phyloP scores from a whole-genome alignment of 2,113 vertebrate genomes.

The Psettodes erumei region DNA sequence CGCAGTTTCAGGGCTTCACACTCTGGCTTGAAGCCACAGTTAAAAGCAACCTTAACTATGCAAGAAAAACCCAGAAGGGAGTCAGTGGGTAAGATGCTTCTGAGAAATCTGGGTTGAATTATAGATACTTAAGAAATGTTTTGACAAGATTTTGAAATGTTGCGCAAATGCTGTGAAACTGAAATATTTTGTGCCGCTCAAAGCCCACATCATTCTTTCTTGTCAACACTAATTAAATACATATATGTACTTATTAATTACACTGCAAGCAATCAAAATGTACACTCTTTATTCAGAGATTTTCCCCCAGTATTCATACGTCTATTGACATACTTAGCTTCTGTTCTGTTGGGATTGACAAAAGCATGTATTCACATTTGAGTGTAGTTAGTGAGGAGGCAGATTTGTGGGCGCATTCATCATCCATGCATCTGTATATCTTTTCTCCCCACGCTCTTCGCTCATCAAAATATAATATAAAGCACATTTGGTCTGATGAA shows the following conservation, averaged over 20 bases:
- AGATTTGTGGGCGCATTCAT: neutral
- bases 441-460: neutral
- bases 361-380: neutral
- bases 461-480: neutral
- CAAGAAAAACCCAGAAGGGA: conserved; percentile 11
- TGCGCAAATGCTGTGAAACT: conserved; percentile 25
- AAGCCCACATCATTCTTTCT: neutral
- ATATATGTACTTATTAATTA: neutral
- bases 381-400: neutral
- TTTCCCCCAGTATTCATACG: neutral
- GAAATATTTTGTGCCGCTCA: neutral
- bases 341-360: neutral
- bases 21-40: conserved; percentile 7
- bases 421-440: neutral
- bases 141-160: conserved; percentile 32
- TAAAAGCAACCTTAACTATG: conserved; percentile 24
- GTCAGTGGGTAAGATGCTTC: conserved; percentile 15
- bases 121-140: conserved; percentile 10
- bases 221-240: neutral
- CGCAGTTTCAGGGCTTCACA: conserved; percentile 28
- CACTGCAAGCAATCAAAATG: neutral
- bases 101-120: conserved; percentile 13
- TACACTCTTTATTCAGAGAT: neutral
- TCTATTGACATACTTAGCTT: neutral
- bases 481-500: neutral